A percentile compares a stretch with the other conserved stretches of the same genome.
phyloP scores from a whole-genome alignment of 1,140 invertebrate species.

The Mercenaria mercenaria region DNA sequence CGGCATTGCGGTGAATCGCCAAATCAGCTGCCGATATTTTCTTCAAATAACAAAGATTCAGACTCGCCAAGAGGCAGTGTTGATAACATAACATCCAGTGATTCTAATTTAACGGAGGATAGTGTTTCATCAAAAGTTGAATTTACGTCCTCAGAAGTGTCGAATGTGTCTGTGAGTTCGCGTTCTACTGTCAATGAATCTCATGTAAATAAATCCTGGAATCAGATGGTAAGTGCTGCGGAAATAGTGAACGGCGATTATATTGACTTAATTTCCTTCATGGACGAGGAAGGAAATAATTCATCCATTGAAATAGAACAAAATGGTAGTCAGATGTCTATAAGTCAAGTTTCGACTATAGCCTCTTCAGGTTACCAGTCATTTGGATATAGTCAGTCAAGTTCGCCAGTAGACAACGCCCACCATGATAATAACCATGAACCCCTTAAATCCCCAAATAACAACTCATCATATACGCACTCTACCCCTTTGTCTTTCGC shows the following conservation, averaged over 20 bases:
- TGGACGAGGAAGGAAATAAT: slow-evolving; percentile 82
- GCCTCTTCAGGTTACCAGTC: slow-evolving; percentile 96
- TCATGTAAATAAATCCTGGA: slow-evolving; percentile 82
- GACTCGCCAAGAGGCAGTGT: slow-evolving; percentile 50
- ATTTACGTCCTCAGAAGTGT: slow-evolving; percentile 66
- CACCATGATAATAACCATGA: slow-evolving; percentile 71
- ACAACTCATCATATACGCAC: slow-evolving; percentile 43
- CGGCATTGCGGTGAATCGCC: slow-evolving; percentile 72
- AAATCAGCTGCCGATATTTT: slow-evolving; percentile 67
- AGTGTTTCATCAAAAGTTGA: not conserved
- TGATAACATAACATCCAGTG: slow-evolving; percentile 35
- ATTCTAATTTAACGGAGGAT: slow-evolving; percentile 44
- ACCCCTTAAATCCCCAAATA: slow-evolving; percentile 21
- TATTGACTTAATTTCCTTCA: slow-evolving; percentile 84
- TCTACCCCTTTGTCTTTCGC: slow-evolving; percentile 92
- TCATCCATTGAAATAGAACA: slow-evolving; percentile 77
- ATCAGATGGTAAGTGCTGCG: slow-evolving; percentile 82
- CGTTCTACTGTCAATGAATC: slow-evolving; percentile 72
- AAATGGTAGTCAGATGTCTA: slow-evolving; percentile 86
- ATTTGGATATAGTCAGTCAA: slow-evolving; percentile 95
- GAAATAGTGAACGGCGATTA: slow-evolving; percentile 82
- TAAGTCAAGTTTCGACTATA: slow-evolving; percentile 93
- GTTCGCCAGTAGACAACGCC: slow-evolving; percentile 92
- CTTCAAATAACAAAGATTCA: not conserved
- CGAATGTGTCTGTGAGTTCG: slow-evolving; percentile 78